Conservation (phyloP, 2,888 invertebrate species). For the Aphodius sticticus region DNA sequence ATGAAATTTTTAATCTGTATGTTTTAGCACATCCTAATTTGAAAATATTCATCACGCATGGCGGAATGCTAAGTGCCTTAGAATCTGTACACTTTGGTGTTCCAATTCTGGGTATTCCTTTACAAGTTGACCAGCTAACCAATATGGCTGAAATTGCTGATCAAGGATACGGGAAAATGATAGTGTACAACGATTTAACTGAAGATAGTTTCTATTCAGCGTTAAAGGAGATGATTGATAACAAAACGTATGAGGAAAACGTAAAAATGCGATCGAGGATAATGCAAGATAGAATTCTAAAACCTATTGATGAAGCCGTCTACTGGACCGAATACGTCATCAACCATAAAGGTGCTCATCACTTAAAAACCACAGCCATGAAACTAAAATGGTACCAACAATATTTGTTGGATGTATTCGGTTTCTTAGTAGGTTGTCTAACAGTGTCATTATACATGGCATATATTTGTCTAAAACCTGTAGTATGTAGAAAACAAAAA, state of each 20-base stretch:
- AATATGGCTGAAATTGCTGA: constrained; percentile 66
- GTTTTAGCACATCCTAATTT: constrained; percentile 63
- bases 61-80: constrained; percentile 68
- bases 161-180: constrained; percentile 53
- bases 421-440: constrained; percentile 29
- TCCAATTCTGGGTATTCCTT: constrained; percentile 67
- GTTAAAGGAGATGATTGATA: constrained; percentile 17
- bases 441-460: neutral
- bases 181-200: constrained; percentile 17
- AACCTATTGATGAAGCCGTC: constrained; percentile 42
- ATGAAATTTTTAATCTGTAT: neutral
- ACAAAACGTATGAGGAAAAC: constrained; percentile 33
- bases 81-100: constrained; percentile 68
- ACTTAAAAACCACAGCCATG: constrained; percentile 41
- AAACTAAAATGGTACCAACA: constrained; percentile 44
- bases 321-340: constrained; percentile 46
- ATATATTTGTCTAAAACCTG: neutral
- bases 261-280: constrained; percentile 36
- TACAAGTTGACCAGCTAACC: constrained; percentile 71
- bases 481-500: neutral
- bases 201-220: constrained; percentile 17
- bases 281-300: constrained; percentile 40
- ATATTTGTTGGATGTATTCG: constrained; percentile 41
- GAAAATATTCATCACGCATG: constrained; percentile 67
- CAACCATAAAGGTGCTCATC: constrained; percentile 44